A percentile compares a stretch with the other conserved stretches of the same genome.
Evolutionary conservation across 2,888 invertebrate species (phyloP).

Genomic region (Caenorhabditis wallacei): DNA sequence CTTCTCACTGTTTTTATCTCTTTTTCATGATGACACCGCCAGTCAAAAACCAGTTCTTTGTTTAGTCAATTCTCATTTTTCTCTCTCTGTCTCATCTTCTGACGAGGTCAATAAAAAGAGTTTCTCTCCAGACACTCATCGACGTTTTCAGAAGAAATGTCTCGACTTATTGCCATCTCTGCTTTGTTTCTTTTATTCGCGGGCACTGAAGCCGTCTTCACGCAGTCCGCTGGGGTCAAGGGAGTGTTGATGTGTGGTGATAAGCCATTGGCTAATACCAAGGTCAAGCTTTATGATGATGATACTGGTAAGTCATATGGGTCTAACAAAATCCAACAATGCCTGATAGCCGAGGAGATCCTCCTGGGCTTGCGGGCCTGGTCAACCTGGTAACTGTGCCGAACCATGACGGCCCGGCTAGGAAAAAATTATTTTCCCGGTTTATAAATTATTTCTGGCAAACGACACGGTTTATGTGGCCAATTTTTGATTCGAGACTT

Average conservation of each 20-base stretch:
- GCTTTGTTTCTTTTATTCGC: constrained; percentile 21
- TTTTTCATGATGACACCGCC: constrained; percentile 1
- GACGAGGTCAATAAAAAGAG: constrained; percentile 27
- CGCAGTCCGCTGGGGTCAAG: constrained; percentile 75
- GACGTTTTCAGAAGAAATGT: constrained; percentile 16
- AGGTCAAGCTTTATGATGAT: constrained; percentile 79
- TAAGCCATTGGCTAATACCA: constrained; percentile 72
- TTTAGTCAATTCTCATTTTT: constrained; percentile 45
- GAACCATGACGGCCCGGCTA: no score
- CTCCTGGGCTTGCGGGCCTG: no score
- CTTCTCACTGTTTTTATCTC: constrained; percentile 16
- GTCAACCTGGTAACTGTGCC: no score
- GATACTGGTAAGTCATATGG: constrained; percentile 70
- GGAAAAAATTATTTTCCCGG: no score
- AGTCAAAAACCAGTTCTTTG: constrained; percentile 60
- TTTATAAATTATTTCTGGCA: no score
- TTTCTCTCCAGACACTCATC: constrained; percentile 1
- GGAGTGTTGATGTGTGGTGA: constrained; percentile 78
- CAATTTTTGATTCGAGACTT: no score
- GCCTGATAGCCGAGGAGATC: no score
- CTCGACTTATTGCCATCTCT: constrained; percentile 15
- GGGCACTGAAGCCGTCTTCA: constrained; percentile 67
- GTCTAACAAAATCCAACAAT: no score
- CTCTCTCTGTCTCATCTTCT: constrained; percentile 15
- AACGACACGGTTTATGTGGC: no score